Evolutionary conservation across 2,888 invertebrate genomes (phyloP), one percentile per base, ranked within the genome.

Genomic region (Drosophila paramelanica): DNA sequence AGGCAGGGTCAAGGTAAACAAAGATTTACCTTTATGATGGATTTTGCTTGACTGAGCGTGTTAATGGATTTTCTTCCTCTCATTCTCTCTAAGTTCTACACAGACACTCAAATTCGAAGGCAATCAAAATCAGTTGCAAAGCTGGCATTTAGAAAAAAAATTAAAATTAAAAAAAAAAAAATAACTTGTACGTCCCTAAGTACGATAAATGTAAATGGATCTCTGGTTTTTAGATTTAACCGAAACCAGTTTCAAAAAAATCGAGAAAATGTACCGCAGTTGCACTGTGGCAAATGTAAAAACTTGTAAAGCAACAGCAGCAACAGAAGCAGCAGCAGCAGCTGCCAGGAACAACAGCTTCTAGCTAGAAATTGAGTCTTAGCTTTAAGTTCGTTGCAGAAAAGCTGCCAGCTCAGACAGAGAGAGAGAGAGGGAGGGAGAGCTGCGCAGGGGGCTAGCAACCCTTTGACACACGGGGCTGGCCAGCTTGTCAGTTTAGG

Each of bases 1-100:
- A 73, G 67, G 83, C 87, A 79, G 83, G 83, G 83, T 84, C 83
- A 84, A 84, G 83, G 87, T 81, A 81, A 84, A 79, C 77, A 68
- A 70, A 64, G 74, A 77, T 77, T 83, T 81, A 71, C 61, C 64
- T 78, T 81, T 79, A 83, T 77, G 81, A 83, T 81, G 87, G 79
- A 86, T 77, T 81, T 72, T 77, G 71, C 73, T 60, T 67, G 74
- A 65, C 83, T 74, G 69, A 86, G 81, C 79, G 77, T 73, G 83
- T 74, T 86, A 84, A 84, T 84, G 84, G 79, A 79, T 86, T 83
- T 70, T 49, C 56, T 10, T 39, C 47, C 39, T 10, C 27, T 42
- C 43, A 27, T 27, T 27, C 42, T 52, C n/a, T 73, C 53, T 39
- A 55, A 57, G 65, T 61, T 69, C 43, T 53, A 31, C 10, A 10